Evolutionary conservation across 2,888 invertebrate species (phyloP), one percentile per base, ranked within the genome.

Genomic region (Reticulitermes lucifugus): DNA sequence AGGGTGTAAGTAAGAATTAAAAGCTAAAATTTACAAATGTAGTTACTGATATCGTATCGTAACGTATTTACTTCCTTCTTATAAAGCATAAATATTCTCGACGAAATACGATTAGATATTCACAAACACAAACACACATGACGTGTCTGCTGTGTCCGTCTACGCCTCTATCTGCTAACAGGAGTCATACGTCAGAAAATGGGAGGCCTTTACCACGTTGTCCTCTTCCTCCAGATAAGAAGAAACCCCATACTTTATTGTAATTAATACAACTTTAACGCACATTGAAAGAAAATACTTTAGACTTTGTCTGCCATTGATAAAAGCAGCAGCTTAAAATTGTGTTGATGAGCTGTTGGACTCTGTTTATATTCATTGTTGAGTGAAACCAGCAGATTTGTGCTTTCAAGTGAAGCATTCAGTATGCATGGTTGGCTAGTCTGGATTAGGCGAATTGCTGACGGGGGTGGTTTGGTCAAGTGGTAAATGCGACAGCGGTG

Each of bases 341-440:
- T 65, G 65, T n/a, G 25, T 65, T 6, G n/a, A 25, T 10, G 25
- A n/a, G 65, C n/a, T 12, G 25, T 35, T 7, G 65, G 25, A 12
- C 12, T n/a, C 2, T 65, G 25, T 2, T 9, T 77, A 22, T 46
- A 51, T 77, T 46, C n/a, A 46, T 65, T 77, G 77, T 43, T 46
- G 22, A 77, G 22, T 77, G 46, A 22, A 41, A 77, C 43, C 46
- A 77, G 46, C n/a, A 77, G 46, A 77, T 77, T 75, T 77, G 77
- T 77, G 77, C 77, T 77, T 51, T 77, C 6, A 51, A 77, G 43
- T 77, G 51, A 77, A 77, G 29, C 77, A 77, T 77, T 22, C 77
- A 46, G 12, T 51, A 51, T 77, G 77, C 77, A 51, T 77, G 51
- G 43, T 77, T n/a, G 77, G 77, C n/a, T 77, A n/a, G 22, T 51